Evolutionary conservation across 2,797 vertebrate species (phyloP), one percentile per base, ranked within the genome.

Genomic region (Siniperca scherzeri): DNA sequence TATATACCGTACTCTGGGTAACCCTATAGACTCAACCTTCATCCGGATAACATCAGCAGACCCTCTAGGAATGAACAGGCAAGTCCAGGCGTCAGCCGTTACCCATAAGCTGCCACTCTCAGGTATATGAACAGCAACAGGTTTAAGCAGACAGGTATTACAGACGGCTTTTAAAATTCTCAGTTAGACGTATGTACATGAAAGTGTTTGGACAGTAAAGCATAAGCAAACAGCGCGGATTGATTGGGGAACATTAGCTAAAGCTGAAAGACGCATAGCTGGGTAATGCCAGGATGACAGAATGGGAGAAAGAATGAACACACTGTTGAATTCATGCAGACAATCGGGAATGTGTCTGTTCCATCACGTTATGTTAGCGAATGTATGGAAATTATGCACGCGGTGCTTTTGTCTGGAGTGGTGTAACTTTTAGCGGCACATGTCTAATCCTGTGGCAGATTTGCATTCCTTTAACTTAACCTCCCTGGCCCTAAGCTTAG

Each of bases 121-220:
- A n/a, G 52, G 40, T 56, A 16, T 19, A 30, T 22, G 74, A 72
- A 21, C n/a, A 53, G 27, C 25, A 55, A 40, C 27, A 40, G 60
- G 70, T 60, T 59, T 36, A 30, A 71, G 72, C 69, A 69, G 42
- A 64, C 46, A 76, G 74, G 36, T 13, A 65, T 84, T 67, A 66
- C 10, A 46, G 68, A 30, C 7, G 1, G 69, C 64, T 81, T 89
- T 80, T 72, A 61, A 77, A 76, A 38, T 21, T 38, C 70, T 17
- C 42, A 4, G 44, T 40, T 17, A 30, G 71, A 73, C 56, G 13
- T 67, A 13, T 11, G 3, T n/a, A 27, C 64, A 70, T 61, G 60
- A 67, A 69, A 53, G 55, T 91, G 88, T 93, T 93, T 90, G 80
- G 70, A 93, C 78, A 87, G 87, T 67, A 6, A 82, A 82, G 86